These are phyloP conservation scores for Elanoides forficatus DNA, from an alignment of 2,113 vertebrate species.

Conservation along the genomic window DNA sequence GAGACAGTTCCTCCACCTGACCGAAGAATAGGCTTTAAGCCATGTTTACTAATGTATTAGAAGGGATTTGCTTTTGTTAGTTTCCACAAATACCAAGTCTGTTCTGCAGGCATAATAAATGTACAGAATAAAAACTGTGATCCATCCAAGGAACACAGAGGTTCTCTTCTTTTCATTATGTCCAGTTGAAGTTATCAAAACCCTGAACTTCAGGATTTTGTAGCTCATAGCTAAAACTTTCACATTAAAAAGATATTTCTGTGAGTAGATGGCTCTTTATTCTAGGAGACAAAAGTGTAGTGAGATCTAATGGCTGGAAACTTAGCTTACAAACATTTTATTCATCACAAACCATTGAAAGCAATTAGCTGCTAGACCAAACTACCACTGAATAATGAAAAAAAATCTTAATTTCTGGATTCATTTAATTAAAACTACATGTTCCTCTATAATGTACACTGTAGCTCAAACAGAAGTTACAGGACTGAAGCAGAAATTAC, in stretches of 20 bases:
- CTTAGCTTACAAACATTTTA: not conserved
- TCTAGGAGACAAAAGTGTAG: not conserved
- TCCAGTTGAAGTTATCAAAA: not conserved
- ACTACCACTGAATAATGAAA: not conserved
- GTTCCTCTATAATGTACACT: not conserved
- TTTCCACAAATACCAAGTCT: not conserved
- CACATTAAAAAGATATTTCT: not conserved
- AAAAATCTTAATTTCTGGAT: not conserved
- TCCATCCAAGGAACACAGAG: not conserved
- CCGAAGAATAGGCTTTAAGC: not conserved
- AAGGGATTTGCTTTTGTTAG: constrained; percentile 13
- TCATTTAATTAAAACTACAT: not conserved
- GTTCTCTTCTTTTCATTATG: not conserved
- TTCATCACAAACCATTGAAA: not conserved
- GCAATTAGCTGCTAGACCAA: not conserved
- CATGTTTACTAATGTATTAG: not conserved
- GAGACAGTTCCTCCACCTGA: not conserved
- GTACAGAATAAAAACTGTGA: not conserved
- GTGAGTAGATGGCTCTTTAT: not conserved
- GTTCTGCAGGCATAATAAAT: not conserved
- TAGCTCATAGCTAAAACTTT: not conserved
- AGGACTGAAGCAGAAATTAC: not conserved
- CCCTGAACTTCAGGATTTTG: not conserved
- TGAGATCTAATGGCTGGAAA: not conserved
- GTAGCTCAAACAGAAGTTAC: not conserved